Evolutionary conservation across 2,113 vertebrate genomes (phyloP), one percentile per base, ranked within the genome.

Genomic region (Cettia cetti): DNA sequence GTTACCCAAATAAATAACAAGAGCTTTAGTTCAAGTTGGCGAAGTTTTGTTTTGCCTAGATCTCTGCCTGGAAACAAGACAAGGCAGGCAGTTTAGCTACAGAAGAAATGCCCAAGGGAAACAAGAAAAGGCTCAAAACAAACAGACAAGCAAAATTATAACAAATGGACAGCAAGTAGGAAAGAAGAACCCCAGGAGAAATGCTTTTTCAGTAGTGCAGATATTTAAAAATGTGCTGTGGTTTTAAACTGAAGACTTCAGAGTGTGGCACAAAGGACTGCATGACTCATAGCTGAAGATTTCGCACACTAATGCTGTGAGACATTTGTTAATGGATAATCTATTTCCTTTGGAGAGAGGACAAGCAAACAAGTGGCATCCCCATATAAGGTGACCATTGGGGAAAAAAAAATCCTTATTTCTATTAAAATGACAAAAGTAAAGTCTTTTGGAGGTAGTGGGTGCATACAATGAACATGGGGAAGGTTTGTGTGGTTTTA

Each of bases 321-420:
- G 86, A 95, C 89, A 68, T 95, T 94, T 64, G 86, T 94, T 97
- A 97, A 96, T 65, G 83, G 91, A 86, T 84, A 71, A 94, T 92
- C 80, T 94, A 82, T 95, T 95, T 93, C 91, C 83, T 92, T 86
- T 76, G 74, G 69, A 92, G 11, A 77, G 56, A 86, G 57, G 45
- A 61, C 79, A 94, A 65, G 89, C 78, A 87, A 92, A 86, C 83
- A 42, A 94, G 61, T 45, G 57, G 60, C 37, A 53, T 84, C 40
- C n/a, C 42, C 28, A 53, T 37, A 37, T 44, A 81, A 78, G 69
- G 50, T 68, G 64, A 66, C 26, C 21, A 13, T 0, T 81, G 60
- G 17, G 27, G 7, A 1, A 1, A 42, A 59, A 53, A 86, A n/a
- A 39, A 4, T 16, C 15, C 10, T 68, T 57, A 53, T 69, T 90